Evolutionary conservation across 2,888 invertebrate genomes (phyloP).

Genomic region (Mechanitis messenoides): DNA sequence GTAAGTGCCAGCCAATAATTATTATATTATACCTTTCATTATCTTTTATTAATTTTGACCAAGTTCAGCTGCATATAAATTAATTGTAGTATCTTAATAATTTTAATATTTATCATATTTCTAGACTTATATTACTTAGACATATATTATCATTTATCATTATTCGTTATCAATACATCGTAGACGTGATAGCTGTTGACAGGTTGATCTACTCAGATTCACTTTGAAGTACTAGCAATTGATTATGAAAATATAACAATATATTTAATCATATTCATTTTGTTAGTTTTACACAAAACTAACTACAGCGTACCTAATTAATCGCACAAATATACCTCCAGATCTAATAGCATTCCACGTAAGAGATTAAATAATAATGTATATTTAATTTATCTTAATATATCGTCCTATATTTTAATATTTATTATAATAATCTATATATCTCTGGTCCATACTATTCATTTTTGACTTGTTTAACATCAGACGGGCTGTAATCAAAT

Average conservation of each 20-base stretch:
- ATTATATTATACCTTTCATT: conserved; percentile 11
- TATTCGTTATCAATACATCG: conserved; percentile 41
- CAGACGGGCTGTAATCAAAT: no score
- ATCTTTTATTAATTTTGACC: conserved; percentile 21
- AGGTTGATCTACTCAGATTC: conserved; percentile 14
- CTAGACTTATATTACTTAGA: conserved; percentile 19
- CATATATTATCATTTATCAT: conserved; percentile 40
- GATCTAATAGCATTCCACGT: conserved; percentile 1
- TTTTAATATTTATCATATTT: conserved; percentile 34
- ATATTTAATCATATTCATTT: not conserved
- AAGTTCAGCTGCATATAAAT: conserved; percentile 12
- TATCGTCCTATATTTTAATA: conserved; percentile 7
- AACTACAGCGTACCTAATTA: not conserved
- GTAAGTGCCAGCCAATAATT: conserved; percentile 39
- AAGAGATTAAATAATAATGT: not conserved
- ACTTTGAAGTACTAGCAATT: conserved; percentile 6
- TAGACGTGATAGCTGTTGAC: conserved; percentile 41
- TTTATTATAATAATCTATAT: conserved; percentile 11
- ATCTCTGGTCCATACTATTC: not conserved
- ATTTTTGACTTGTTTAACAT: no score
- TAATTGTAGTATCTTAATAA: conserved; percentile 18
- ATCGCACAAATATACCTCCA: not conserved
- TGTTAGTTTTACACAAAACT: no score
- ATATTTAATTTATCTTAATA: conserved; percentile 9
- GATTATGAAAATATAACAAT: not conserved